Percentiles rank a stretch among this genome's conserved stretches.
phyloP scores from a whole-genome alignment of 2,888 invertebrate genomes.

The Magallana nippona region DNA sequence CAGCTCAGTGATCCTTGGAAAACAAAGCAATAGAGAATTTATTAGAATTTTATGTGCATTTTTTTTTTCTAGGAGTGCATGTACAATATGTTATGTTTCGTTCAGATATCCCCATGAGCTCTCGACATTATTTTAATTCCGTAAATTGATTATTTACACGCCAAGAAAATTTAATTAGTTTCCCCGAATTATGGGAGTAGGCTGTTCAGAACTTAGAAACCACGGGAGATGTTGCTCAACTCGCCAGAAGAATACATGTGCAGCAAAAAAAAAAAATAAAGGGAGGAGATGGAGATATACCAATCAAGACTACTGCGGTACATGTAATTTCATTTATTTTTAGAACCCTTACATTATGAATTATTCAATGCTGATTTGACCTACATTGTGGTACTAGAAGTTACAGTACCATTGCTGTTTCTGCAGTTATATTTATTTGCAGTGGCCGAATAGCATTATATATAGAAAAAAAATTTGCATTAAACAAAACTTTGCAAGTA shows the following conservation, averaged over 20 bases:
- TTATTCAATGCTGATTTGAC: neutral
- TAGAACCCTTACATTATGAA: neutral
- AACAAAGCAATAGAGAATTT: too few relatives aligned
- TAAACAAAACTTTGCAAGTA: too few relatives aligned
- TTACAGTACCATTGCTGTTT: too few relatives aligned
- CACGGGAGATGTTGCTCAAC: neutral
- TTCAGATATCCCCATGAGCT: neutral
- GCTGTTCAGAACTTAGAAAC: neutral
- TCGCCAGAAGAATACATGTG: neutral
- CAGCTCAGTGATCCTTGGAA: too few relatives aligned
- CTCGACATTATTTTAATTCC: neutral
- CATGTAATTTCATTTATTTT: neutral
- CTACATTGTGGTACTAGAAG: neutral
- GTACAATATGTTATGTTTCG: neutral
- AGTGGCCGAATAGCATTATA: too few relatives aligned
- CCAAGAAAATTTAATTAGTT: slow-evolving; percentile 6
- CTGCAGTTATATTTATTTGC: too few relatives aligned
- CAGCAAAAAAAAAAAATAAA: neutral
- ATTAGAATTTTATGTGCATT: too few relatives aligned
- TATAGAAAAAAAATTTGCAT: too few relatives aligned
- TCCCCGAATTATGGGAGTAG: neutral
- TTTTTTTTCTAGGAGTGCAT: too few relatives aligned
- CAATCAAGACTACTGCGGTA: neutral
- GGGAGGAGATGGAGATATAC: too few relatives aligned
- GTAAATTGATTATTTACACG: slow-evolving; percentile 13